phyloP scores from a whole-genome alignment of 53 echinoderm and acorn worm genomes.

The Paracentrotus lividus region DNA sequence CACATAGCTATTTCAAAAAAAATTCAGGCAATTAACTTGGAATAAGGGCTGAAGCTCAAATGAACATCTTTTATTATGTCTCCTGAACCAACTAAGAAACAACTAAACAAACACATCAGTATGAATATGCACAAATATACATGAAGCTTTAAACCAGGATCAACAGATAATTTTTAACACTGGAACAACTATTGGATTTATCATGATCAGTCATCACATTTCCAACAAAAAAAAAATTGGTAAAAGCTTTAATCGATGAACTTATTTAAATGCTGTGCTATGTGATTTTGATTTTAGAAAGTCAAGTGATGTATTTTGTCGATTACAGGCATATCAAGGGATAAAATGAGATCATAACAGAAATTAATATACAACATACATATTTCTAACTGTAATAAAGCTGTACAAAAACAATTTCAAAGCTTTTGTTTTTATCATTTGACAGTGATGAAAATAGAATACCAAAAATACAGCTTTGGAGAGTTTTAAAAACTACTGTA shows the following conservation, averaged over 20 bases:
- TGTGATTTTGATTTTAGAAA: too few species aligned
- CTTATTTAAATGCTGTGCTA: too few species aligned
- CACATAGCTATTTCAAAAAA: not conserved
- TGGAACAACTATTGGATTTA: not conserved
- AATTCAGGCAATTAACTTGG: not conserved
- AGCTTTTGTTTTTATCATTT: not conserved
- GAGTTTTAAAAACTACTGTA: not conserved
- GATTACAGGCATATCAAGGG: too few species aligned
- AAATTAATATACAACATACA: not conserved
- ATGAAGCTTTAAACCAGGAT: not conserved
- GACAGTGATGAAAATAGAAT: not conserved
- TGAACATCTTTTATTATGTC: not conserved
- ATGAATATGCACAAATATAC: not conserved
- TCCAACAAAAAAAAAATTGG: not conserved
- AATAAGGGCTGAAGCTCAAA: not conserved
- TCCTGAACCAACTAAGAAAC: constrained; percentile 42
- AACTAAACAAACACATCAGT: not conserved
- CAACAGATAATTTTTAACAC: not conserved
- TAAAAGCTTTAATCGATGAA: too few species aligned
- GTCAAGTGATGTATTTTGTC: too few species aligned
- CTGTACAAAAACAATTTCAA: not conserved
- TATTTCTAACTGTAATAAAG: not conserved
- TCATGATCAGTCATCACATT: not conserved
- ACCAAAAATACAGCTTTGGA: not conserved
- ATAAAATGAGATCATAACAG: too few species aligned